Conservation (phyloP, 2,797 vertebrate genomes). For the Spondyliosoma cantharus region DNA sequence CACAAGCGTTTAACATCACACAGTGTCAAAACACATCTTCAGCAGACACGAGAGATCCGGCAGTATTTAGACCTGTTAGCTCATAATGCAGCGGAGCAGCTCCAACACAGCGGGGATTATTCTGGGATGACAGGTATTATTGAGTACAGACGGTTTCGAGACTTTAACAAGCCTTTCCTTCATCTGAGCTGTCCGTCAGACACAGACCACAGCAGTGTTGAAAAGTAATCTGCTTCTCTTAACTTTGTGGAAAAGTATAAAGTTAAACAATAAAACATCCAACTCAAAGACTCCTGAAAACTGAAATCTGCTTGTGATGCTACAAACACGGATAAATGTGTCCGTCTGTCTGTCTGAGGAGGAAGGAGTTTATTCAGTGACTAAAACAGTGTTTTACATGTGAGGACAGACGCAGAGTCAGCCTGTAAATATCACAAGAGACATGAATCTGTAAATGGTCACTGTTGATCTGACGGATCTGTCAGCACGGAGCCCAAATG, state of each 20-base stretch:
- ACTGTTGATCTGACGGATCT: background rate
- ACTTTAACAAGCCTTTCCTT: background rate
- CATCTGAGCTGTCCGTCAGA: slow-evolving; percentile 1
- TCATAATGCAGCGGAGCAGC: background rate
- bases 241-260: too few relatives aligned
- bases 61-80: background rate
- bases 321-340: too few relatives aligned
- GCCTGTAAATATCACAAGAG: too few relatives aligned
- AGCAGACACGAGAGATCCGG: too few relatives aligned
- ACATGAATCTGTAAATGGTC: background rate
- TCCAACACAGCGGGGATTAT: background rate
- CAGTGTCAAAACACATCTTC: background rate
- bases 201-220: background rate
- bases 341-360: too few relatives aligned
- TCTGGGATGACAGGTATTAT: background rate
- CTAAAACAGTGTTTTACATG: too few relatives aligned
- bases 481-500: too few relatives aligned
- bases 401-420: too few relatives aligned
- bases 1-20: background rate
- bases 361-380: too few relatives aligned
- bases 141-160: background rate
- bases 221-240: background rate
- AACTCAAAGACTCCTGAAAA: too few relatives aligned
- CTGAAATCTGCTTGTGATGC: too few relatives aligned
- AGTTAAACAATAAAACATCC: too few relatives aligned